Evolutionary conservation across 2,888 invertebrate species (phyloP).

Genomic region (Tinea trinotella): DNA sequence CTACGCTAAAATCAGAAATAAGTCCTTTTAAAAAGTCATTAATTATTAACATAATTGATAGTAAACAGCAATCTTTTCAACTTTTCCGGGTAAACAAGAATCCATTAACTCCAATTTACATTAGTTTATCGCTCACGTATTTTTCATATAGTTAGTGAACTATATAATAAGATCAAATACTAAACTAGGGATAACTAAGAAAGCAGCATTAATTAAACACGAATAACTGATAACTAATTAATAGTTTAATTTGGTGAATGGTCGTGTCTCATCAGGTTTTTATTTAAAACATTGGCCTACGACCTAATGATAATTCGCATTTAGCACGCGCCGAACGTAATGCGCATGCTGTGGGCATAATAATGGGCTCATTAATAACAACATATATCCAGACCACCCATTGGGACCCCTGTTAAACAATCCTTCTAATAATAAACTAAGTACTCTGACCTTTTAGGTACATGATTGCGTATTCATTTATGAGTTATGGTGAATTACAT

Average conservation of each 20-base stretch:
- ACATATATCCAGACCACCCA: constrained; percentile 3
- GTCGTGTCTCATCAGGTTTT: not conserved
- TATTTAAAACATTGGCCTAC: not conserved
- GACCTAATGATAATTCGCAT: not conserved
- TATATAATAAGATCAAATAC: no score
- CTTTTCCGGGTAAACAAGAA: no score
- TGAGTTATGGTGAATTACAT: no score
- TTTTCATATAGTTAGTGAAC: no score
- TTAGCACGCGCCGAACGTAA: constrained; percentile 9
- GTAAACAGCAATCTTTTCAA: no score
- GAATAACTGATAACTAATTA: not conserved
- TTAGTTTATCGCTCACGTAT: no score
- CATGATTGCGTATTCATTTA: no score
- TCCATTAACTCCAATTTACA: no score
- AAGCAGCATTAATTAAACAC: not conserved
- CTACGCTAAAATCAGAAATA: no score
- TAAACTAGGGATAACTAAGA: not conserved
- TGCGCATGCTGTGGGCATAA: constrained; percentile 8
- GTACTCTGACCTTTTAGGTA: not conserved
- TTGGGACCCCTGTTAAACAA: constrained; percentile 4
- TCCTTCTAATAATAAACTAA: not conserved
- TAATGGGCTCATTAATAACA: constrained; percentile 9
- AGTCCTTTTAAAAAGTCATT: no score
- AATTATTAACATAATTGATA: no score
- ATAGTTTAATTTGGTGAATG: not conserved